Conservation (phyloP, 2,797 vertebrate genomes). For the Mormyrops attenuatus region DNA sequence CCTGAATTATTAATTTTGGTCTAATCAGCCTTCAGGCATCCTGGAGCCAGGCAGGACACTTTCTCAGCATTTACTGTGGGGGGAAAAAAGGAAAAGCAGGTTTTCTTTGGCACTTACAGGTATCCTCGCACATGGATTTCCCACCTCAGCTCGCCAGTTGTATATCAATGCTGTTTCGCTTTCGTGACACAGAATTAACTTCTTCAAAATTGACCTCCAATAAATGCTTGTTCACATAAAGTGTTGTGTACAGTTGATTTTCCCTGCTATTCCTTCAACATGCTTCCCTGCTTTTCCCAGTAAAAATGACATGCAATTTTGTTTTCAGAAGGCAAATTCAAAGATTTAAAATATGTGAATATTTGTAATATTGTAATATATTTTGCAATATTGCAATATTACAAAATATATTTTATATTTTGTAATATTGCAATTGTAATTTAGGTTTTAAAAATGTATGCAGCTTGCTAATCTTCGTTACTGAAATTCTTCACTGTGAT, state of each 20-base stretch:
- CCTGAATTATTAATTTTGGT: conserved; percentile 47
- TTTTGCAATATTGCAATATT: background rate
- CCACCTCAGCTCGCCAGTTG: background rate
- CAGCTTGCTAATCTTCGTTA: background rate
- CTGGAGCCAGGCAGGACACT: conserved; percentile 33
- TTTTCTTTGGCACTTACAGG: conserved; percentile 12
- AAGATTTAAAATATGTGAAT: background rate
- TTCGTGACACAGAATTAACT: background rate
- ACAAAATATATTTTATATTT: too few species aligned
- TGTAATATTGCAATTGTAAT: background rate
- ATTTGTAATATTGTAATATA: too few species aligned
- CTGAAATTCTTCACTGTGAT: background rate
- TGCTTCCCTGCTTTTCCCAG: background rate
- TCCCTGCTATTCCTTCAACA: background rate
- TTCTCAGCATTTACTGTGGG: conserved; percentile 32
- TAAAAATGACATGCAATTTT: background rate
- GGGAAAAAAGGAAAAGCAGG: conserved; percentile 31
- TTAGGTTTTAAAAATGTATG: background rate
- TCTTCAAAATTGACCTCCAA: background rate
- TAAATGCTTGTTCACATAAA: conserved; percentile 20
- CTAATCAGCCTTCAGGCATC: conserved; percentile 45
- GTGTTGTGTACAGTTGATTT: fast-evolving
- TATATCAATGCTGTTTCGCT: background rate
- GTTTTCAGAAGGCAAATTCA: background rate
- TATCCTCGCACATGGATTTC: background rate